Evolutionary conservation across 2,797 vertebrate genomes (phyloP).

Genomic region (Sternotherus odoratus): DNA sequence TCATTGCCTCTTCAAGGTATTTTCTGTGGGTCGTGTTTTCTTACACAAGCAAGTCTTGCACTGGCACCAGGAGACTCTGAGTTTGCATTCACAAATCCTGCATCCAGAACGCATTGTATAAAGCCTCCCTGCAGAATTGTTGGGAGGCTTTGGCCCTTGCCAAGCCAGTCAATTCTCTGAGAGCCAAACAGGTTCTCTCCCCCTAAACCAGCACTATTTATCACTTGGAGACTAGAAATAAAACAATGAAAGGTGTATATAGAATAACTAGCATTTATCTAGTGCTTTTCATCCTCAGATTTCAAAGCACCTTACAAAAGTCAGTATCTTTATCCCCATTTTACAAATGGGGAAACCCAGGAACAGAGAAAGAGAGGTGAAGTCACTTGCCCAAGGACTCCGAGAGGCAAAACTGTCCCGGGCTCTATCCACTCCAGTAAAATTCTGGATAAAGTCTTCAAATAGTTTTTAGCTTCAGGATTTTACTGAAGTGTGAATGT

Average conservation of each 20-base stretch:
- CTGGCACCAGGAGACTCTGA: not conserved
- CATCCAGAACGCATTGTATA: not conserved
- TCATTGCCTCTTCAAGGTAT: not conserved
- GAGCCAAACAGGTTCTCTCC: not conserved
- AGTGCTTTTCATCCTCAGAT: not conserved
- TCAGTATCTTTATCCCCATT: not conserved
- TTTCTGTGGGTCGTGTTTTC: fast-evolving
- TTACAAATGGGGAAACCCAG: not conserved
- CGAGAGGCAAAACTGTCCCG: fast-evolving
- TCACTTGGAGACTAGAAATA: not conserved
- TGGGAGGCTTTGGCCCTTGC: not conserved
- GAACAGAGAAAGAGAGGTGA: not conserved
- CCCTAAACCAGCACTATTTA: not conserved
- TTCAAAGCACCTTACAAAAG: not conserved
- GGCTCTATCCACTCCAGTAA: not conserved
- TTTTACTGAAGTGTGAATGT: not conserved
- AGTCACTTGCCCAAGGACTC: not conserved
- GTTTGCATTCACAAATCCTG: not conserved
- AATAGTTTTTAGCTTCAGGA: not conserved
- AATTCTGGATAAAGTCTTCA: not conserved
- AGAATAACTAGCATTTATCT: not conserved
- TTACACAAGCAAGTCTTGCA: not conserved
- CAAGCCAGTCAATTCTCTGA: not conserved
- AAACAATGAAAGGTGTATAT: not conserved
- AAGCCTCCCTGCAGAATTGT: not conserved